Conservation (phyloP, 2,797 vertebrate species). For the Gallinago stenura region DNA sequence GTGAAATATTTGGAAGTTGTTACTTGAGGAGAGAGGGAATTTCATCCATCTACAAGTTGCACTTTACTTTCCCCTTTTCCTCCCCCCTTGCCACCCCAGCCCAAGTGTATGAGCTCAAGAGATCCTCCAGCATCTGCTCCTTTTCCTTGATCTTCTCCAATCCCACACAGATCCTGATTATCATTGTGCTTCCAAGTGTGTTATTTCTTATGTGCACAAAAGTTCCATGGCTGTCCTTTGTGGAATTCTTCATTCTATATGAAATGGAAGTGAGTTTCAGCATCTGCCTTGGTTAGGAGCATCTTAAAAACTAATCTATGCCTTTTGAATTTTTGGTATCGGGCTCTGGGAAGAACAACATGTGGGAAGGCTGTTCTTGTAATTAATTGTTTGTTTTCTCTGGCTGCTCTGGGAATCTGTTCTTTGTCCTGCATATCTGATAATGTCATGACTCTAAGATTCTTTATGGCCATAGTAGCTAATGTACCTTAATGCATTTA, state of each 20-base stretch:
- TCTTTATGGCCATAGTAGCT: slow-evolving; percentile 23
- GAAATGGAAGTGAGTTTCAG: neutral
- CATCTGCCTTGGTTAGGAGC: neutral
- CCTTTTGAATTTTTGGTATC: neutral
- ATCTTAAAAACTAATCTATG: neutral
- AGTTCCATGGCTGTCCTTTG: neutral
- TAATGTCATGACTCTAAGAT: slow-evolving; percentile 5
- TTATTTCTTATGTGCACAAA: neutral
- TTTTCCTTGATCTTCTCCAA: neutral
- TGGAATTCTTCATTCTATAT: neutral
- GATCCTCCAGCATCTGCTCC: neutral
- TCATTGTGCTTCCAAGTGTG: neutral
- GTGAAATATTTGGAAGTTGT: neutral
- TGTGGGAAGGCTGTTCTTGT: neutral
- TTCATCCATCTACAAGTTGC: neutral
- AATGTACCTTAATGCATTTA: slow-evolving; percentile 66
- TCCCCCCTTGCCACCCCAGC: neutral
- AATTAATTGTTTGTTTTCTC: slow-evolving; percentile 65
- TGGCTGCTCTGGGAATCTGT: slow-evolving; percentile 44
- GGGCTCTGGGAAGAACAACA: neutral
- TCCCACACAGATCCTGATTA: neutral
- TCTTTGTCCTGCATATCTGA: slow-evolving; percentile 49
- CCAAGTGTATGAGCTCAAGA: neutral
- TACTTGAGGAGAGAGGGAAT: neutral
- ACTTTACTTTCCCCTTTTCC: neutral